Evolutionary conservation across 2,888 invertebrate species (phyloP).

Genomic region (Schizotus pectinicornis): DNA sequence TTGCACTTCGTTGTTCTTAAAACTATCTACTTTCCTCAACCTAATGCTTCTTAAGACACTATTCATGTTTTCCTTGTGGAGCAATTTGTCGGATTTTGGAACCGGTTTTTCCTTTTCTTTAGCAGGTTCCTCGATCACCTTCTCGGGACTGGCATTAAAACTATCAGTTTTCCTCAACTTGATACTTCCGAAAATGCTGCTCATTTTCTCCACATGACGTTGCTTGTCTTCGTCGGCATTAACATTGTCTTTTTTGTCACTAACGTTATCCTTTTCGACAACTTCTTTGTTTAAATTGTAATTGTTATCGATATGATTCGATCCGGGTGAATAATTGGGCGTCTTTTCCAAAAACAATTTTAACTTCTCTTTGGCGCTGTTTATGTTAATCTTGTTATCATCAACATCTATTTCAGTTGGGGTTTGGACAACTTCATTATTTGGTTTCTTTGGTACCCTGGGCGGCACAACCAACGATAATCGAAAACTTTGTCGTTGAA

Average conservation of each 20-base stretch:
- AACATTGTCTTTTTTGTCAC: background rate
- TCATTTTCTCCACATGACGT: conserved; percentile 39
- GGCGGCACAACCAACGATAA: conserved; percentile 8
- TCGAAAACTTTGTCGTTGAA: conserved; percentile 21
- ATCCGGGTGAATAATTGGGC: no score
- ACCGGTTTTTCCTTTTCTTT: no score
- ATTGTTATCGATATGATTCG: no score
- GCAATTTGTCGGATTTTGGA: conserved; percentile 31
- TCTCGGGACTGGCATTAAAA: conserved; percentile 14
- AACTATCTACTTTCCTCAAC: conserved; percentile 31
- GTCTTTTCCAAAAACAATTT: conserved; percentile 3
- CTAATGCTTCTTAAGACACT: conserved; percentile 32
- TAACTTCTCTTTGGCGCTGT: conserved; percentile 24
- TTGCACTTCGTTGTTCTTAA: conserved; percentile 12
- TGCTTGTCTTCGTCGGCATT: conserved; percentile 31
- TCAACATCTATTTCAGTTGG: conserved; percentile 29
- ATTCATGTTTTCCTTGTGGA: conserved; percentile 39
- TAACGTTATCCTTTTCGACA: background rate
- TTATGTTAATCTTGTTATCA: conserved; percentile 27
- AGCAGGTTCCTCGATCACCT: background rate
- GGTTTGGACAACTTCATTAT: background rate
- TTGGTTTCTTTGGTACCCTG: conserved; percentile 6
- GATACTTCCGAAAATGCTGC: conserved; percentile 31
- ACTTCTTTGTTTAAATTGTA: background rate
- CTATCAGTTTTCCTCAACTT: conserved; percentile 25